phyloP scores from a whole-genome alignment of 2,888 invertebrate species.

The Meandrusa payeni region DNA sequence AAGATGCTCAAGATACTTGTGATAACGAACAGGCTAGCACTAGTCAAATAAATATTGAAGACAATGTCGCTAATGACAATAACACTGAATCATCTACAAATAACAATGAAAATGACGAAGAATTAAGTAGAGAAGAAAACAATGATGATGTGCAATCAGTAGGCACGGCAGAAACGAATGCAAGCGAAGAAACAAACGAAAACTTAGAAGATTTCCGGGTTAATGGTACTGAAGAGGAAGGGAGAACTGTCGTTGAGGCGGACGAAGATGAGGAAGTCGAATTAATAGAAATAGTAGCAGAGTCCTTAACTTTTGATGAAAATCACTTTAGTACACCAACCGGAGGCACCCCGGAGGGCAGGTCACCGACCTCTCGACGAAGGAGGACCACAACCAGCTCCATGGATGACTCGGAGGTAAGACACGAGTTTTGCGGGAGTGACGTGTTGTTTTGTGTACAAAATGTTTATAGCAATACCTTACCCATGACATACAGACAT shows the following conservation, averaged over 20 bases:
- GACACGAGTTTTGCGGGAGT: conserved; percentile 43
- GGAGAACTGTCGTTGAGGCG: conserved; percentile 26
- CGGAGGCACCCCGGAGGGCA: conserved; percentile 52
- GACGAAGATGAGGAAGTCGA: conserved; percentile 31
- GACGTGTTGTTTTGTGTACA: conserved; percentile 38
- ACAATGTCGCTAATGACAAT: conserved; percentile 1
- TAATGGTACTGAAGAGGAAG: conserved; percentile 20
- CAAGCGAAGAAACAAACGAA: conserved; percentile 9
- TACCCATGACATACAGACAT: conserved; percentile 5
- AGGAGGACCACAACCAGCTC: conserved; percentile 56
- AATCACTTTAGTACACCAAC: conserved; percentile 76
- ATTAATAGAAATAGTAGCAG: conserved; percentile 33
- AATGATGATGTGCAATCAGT: conserved; percentile 10
- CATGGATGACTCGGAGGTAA: conserved; percentile 74
- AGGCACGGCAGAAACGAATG: conserved; percentile 16
- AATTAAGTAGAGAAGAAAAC: conserved; percentile 1
- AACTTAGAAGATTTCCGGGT: conserved; percentile 22
- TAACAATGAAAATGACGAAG: conserved; percentile 7
- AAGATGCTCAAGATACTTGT: conserved; percentile 44
- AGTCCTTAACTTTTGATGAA: conserved; percentile 68
- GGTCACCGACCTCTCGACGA: conserved; percentile 36
- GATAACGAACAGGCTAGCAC: conserved; percentile 42
- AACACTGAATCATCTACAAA: conserved; percentile 2
- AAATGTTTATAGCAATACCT: conserved; percentile 17
- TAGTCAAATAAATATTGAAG: conserved; percentile 44